A percentile compares a stretch with the other conserved stretches of the same genome.
Evolutionary conservation across 2,797 vertebrate genomes (phyloP).

Genomic region (Dermochelys coriacea): DNA sequence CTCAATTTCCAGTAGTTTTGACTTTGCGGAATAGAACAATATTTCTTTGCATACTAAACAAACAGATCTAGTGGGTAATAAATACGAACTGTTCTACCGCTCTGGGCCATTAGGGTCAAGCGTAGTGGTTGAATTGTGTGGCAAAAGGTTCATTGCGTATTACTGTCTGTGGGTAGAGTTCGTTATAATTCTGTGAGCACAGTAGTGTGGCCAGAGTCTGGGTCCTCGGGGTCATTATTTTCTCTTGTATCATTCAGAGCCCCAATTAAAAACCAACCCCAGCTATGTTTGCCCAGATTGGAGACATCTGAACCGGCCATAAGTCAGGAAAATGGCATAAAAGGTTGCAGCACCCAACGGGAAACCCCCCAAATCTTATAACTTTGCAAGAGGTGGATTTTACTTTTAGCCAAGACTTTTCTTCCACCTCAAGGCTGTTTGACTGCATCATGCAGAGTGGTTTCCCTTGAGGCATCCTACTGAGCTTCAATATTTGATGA

Average conservation of each 20-base stretch:
- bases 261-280: slow-evolving; percentile 21
- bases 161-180: slow-evolving; percentile 3
- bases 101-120: not conserved
- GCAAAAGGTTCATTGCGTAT: not conserved
- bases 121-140: not conserved
- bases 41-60: not conserved
- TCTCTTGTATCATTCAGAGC: slow-evolving; percentile 48
- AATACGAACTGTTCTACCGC: not conserved
- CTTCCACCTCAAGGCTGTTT: slow-evolving; percentile 45
- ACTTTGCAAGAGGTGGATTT: slow-evolving; percentile 53
- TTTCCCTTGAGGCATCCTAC: not conserved
- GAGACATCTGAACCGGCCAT: slow-evolving; percentile 42
- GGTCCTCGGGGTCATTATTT: slow-evolving; percentile 34
- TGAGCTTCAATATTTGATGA: slow-evolving; percentile 37
- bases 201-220: not conserved
- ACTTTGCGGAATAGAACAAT: not conserved
- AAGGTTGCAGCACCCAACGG: not conserved
- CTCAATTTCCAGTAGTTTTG: not conserved
- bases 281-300: slow-evolving; percentile 41
- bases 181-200: not conserved
- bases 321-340: slow-evolving; percentile 44
- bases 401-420: slow-evolving; percentile 52
- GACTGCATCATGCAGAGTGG: not conserved
- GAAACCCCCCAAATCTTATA: not conserved
- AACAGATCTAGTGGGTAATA: not conserved